Evolutionary conservation across 2,888 invertebrate genomes (phyloP).

Genomic region (Julus scanicus): DNA sequence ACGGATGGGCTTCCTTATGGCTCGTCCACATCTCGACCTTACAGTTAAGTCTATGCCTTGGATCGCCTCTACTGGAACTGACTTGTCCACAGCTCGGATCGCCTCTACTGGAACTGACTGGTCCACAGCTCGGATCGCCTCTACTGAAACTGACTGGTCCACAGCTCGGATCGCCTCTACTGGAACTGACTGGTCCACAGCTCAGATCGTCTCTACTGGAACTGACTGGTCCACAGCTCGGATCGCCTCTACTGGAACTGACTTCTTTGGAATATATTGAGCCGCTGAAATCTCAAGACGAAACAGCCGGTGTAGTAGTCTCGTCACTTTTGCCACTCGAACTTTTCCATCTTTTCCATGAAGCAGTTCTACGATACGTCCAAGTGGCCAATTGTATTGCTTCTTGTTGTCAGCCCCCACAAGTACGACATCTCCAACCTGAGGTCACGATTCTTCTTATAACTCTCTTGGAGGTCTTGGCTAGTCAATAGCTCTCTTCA

Average conservation of each 20-base stretch:
- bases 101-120: too few relatives aligned
- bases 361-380: background rate
- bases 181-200: background rate
- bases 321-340: background rate
- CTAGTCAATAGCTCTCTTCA: background rate
- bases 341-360: background rate
- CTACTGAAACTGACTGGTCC: too few relatives aligned
- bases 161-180: too few relatives aligned
- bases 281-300: background rate
- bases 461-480: background rate
- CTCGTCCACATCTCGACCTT: background rate
- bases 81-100: too few relatives aligned
- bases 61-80: too few relatives aligned
- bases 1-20: background rate
- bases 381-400: slow-evolving; percentile 2
- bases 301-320: slow-evolving; percentile 5
- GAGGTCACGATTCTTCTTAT: background rate
- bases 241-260: background rate
- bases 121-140: too few relatives aligned
- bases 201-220: too few relatives aligned
- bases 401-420: slow-evolving; percentile 36
- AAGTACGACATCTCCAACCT: background rate
- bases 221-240: background rate
- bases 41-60: too few relatives aligned
- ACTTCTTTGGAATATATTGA: background rate